Percentiles rank a stretch among this genome's conserved stretches.
Evolutionary conservation across 2,113 vertebrate species (phyloP).

Genomic region (Columba janthina): DNA sequence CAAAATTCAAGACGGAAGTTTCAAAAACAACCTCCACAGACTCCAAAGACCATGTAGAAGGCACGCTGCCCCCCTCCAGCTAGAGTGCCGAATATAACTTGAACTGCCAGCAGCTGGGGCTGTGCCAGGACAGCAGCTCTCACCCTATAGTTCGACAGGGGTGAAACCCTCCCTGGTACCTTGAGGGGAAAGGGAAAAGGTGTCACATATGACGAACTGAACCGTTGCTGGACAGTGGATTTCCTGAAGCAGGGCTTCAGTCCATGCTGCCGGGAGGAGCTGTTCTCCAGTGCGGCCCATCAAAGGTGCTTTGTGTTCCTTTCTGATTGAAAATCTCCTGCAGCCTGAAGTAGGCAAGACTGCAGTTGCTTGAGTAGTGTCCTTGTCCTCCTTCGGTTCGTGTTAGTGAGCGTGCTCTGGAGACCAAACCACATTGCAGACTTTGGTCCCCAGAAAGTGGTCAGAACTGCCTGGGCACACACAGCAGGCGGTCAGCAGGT

Average conservation of each 20-base stretch:
- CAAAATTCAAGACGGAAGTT: neutral
- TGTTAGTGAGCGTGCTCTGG: neutral
- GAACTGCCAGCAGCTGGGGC: neutral
- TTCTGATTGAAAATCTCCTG: neutral
- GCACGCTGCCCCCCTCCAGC: neutral
- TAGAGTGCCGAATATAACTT: neutral
- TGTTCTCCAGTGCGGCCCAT: neutral
- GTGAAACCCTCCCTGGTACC: neutral
- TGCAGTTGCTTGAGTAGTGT: neutral
- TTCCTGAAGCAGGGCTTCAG: neutral
- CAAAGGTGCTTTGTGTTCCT: neutral
- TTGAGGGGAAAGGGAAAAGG: neutral
- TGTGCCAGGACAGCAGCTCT: neutral
- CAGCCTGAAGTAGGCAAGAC: neutral
- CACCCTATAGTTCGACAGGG: neutral
- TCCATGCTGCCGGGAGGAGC: neutral
- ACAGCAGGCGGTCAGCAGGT: neutral
- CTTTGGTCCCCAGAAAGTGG: neutral
- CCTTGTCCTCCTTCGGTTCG: conserved; percentile 29
- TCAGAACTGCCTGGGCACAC: neutral
- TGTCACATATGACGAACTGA: neutral
- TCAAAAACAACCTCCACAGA: neutral
- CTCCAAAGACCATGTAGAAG: neutral
- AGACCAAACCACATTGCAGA: neutral
- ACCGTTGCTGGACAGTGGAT: neutral